These are phyloP conservation scores for Papilio machaon DNA, from an alignment of 1,140 invertebrate species.

Conservation along the genomic window DNA sequence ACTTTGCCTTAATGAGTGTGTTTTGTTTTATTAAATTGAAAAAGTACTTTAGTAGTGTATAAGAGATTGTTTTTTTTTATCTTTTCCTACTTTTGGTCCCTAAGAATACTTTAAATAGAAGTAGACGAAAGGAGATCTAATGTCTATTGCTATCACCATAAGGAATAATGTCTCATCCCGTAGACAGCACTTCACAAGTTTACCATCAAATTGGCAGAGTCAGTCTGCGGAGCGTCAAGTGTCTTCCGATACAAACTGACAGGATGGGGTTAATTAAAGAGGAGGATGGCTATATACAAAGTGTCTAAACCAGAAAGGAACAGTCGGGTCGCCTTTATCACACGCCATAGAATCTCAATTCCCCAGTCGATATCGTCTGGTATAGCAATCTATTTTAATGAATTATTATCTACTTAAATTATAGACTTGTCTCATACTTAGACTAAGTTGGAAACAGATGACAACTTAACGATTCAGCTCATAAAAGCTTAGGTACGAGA, in stretches of 20 bases:
- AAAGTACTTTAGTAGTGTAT: too few relatives aligned
- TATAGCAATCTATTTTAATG: slow-evolving; percentile 33
- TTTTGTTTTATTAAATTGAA: too few relatives aligned
- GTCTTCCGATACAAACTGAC: slow-evolving; percentile 68
- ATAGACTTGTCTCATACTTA: background rate
- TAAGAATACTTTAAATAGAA: background rate
- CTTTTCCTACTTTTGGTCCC: background rate
- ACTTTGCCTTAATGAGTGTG: too few relatives aligned
- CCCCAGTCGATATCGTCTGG: slow-evolving; percentile 42
- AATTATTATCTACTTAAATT: slow-evolving; percentile 33
- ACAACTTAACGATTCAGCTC: background rate
- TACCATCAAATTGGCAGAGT: slow-evolving; percentile 68
- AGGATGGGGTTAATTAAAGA: slow-evolving; percentile 69
- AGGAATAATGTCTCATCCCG: slow-evolving; percentile 35
- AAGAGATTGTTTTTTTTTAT: too few relatives aligned
- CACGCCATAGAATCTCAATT: slow-evolving; percentile 47
- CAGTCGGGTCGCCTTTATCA: background rate
- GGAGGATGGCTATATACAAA: slow-evolving; percentile 46
- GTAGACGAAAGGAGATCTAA: background rate
- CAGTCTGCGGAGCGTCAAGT: slow-evolving; percentile 61
- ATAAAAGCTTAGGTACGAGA: too few relatives aligned
- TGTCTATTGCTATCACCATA: slow-evolving; percentile 32
- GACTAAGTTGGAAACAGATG: background rate
- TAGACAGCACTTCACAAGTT: slow-evolving; percentile 51
- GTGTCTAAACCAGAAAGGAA: slow-evolving; percentile 36